Evolutionary conservation across 2,113 vertebrate species (phyloP).

Genomic region (Lichenostomus cassidix): DNA sequence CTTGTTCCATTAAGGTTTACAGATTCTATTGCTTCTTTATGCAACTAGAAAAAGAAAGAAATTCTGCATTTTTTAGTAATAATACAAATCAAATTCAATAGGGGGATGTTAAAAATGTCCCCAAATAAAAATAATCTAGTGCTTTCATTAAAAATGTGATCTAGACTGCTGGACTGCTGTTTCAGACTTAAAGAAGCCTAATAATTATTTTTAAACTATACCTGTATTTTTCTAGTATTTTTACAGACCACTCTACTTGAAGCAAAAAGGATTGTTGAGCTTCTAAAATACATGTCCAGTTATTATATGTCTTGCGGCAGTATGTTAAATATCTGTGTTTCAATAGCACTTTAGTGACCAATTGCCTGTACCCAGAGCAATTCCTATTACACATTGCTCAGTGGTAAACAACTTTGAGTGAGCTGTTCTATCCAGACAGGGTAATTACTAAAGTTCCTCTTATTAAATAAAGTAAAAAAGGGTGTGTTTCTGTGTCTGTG

Average conservation of each 20-base stretch:
- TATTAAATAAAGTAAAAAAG: not conserved
- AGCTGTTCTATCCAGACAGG: not conserved
- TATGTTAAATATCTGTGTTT: not conserved
- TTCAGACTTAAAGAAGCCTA: not conserved
- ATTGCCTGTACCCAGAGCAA: not conserved
- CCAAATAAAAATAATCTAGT: not conserved
- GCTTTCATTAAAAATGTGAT: not conserved
- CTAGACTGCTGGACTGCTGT: not conserved
- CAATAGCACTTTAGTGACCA: not conserved
- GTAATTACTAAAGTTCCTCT: not conserved
- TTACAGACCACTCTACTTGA: not conserved
- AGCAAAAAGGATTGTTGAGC: not conserved
- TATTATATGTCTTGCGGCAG: not conserved
- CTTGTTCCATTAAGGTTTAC: constrained; percentile 89
- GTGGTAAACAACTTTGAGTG: not conserved
- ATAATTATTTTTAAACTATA: not conserved
- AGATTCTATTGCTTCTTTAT: constrained; percentile 85
- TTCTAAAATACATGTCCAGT: not conserved
- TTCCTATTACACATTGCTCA: not conserved
- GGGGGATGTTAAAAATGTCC: not conserved
- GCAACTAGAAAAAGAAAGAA: constrained; percentile 75
- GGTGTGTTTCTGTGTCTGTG: not conserved
- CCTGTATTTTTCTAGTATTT: not conserved
- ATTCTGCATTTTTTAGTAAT: not conserved
- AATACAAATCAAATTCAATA: not conserved